Evolutionary conservation across 2,888 invertebrate genomes (phyloP), one percentile per base, ranked within the genome.

Genomic region (Itoplectis maculator): DNA sequence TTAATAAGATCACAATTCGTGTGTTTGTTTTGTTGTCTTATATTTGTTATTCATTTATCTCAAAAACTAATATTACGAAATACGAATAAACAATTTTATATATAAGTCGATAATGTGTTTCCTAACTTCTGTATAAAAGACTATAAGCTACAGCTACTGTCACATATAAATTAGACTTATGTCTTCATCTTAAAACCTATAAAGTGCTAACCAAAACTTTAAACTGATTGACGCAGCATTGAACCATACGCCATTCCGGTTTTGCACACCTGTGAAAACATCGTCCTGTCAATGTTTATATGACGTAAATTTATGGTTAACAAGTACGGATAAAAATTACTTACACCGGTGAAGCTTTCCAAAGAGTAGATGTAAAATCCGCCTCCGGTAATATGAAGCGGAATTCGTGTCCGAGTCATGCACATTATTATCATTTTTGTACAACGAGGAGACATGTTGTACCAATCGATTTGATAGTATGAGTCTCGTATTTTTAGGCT

Each of bases 331-430:
- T 29, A 9, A 45, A 63, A 59, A 49, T 47, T 23, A 75, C 61
- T 74, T 40, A 73, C 80, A 63, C 74, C 59, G 0, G 72, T 66
- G 29, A 73, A 75, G 9, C 29, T 45, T n/a, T 47, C 49, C 35
- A 81, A 68, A 47, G 81, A 79, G 29, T 66, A 84, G 45, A 76
- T 65, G 47, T 84, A 84, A 70, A 81, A 84, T 51, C 66, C 61
- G 29, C 84, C 84, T 0, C 79, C 84, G 6, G 76, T 79, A n/a
- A 84, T 42, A 18, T 72, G 51, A 2, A 79, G 47, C 9, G 79
- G 84, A 13, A 29, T 79, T 35, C 61, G 51, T 18, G 79, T 77
- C n/a, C 65, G 65, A 0, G 54, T 40, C 82, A 84, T 84, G 13
- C 82, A 82, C 8, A 84, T 75, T 29, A 70, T 70, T 7, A 84